Evolutionary conservation across 2,888 invertebrate species (phyloP).

Genomic region (Apeira syringaria): DNA sequence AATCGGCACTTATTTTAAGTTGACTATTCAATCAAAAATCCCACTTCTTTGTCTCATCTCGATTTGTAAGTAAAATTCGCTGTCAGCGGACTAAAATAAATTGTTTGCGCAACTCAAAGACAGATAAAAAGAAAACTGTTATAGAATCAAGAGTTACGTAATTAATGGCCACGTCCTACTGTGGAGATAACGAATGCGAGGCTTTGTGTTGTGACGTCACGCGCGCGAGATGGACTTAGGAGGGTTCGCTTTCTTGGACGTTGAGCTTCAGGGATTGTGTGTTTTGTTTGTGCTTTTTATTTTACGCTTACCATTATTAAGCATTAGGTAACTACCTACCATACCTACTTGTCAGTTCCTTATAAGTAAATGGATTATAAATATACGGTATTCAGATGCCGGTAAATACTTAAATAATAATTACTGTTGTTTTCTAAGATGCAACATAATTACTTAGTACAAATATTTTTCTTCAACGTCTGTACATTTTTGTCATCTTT

Average conservation of each 20-base stretch:
- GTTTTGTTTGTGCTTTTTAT: not conserved
- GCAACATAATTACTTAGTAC: too few species aligned
- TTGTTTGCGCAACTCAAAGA: conserved; percentile 53
- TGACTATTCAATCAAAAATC: conserved; percentile 21
- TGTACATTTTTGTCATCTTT: too few species aligned
- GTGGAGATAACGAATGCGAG: conserved; percentile 43
- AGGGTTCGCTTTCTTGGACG: conserved; percentile 6
- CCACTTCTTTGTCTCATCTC: conserved; percentile 27
- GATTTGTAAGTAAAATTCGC: conserved; percentile 65
- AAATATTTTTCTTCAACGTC: too few species aligned
- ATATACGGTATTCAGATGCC: too few species aligned
- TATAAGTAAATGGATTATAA: too few species aligned
- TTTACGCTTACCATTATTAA: too few species aligned
- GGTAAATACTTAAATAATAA: too few species aligned
- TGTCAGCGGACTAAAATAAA: conserved; percentile 63
- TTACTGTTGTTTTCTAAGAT: too few species aligned
- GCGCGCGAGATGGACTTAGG: conserved; percentile 11
- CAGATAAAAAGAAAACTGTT: conserved; percentile 54
- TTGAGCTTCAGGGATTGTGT: not conserved
- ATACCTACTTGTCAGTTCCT: too few species aligned
- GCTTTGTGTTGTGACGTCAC: conserved; percentile 37
- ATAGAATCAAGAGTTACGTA: conserved; percentile 58
- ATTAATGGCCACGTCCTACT: conserved; percentile 57
- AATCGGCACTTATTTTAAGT: too few species aligned
- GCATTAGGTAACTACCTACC: too few species aligned